Evolutionary conservation across 1,140 invertebrate species (phyloP).

Genomic region (Brachionus rubens): DNA sequence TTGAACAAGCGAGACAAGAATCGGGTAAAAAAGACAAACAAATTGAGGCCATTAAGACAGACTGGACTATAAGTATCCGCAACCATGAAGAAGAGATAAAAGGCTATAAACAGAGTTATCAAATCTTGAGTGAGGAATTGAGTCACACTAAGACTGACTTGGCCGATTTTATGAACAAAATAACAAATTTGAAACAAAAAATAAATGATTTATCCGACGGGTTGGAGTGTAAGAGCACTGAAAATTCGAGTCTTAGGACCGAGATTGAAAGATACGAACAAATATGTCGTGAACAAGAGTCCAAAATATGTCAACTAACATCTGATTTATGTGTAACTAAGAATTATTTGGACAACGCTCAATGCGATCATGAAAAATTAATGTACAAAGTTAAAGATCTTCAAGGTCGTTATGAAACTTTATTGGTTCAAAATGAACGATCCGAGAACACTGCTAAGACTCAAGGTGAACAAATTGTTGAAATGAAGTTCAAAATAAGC

Average conservation of each 20-base stretch:
- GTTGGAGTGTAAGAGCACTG: neutral
- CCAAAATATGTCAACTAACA: constrained; percentile 26
- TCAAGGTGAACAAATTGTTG: constrained; percentile 21
- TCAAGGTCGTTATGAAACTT: neutral
- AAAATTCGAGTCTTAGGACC: neutral
- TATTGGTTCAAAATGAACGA: neutral
- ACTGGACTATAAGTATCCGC: constrained; percentile 27
- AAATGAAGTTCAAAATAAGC: constrained; percentile 7
- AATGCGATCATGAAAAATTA: neutral
- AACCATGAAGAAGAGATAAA: constrained; percentile 43
- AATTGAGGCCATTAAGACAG: constrained; percentile 14
- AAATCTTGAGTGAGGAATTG: constrained; percentile 39
- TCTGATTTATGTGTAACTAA: constrained; percentile 9
- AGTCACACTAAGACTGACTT: constrained; percentile 18
- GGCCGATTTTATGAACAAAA: constrained; percentile 41
- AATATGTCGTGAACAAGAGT: neutral
- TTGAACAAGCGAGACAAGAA: constrained; percentile 27
- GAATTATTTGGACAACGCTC: constrained; percentile 1
- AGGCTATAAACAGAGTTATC: constrained; percentile 44
- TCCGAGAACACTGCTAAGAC: neutral
- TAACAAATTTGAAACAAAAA: constrained; percentile 42
- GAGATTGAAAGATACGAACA: constrained; percentile 26
- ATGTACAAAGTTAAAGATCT: neutral
- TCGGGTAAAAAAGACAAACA: constrained; percentile 6
- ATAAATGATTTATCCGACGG: constrained; percentile 40